phyloP scores from a whole-genome alignment of 2,888 invertebrate genomes.

The Chrysolina americana region DNA sequence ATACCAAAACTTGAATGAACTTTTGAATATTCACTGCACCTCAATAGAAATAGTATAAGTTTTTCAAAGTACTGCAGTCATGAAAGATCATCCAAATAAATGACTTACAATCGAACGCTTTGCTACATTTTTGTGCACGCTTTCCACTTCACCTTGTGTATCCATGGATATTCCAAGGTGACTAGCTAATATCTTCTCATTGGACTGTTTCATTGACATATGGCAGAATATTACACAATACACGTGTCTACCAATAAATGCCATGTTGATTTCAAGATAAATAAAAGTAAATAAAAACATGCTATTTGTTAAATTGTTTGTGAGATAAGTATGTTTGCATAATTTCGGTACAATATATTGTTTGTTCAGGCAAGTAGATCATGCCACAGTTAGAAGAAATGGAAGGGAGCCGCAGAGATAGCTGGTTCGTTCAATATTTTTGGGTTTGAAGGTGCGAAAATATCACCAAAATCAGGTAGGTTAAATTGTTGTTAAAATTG shows the following conservation, averaged over 20 bases:
- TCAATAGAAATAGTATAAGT: too few species aligned
- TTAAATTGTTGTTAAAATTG: too few species aligned
- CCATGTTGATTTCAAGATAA: conserved; percentile 51
- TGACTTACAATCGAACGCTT: too few species aligned
- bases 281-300: conserved; percentile 50
- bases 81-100: neutral
- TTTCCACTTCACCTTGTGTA: neutral
- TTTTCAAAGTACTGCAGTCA: neutral
- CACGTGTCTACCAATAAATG: conserved; percentile 49
- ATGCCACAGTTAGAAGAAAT: conserved; percentile 25
- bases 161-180: conserved; percentile 4
- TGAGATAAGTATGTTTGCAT: conserved; percentile 40
- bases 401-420: conserved; percentile 7
- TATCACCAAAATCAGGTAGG: too few species aligned
- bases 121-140: too few species aligned
- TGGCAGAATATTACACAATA: conserved; percentile 22
- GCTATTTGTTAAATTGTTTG: conserved; percentile 43
- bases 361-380: conserved; percentile 21
- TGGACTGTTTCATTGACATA: conserved; percentile 11
- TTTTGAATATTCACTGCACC: too few species aligned
- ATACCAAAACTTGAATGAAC: too few species aligned
- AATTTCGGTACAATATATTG: conserved; percentile 37
- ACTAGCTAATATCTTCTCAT: neutral
- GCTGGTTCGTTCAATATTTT: neutral
- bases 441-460: neutral